A percentile compares a stretch with the other conserved stretches of the same genome.
Conservation (phyloP, 2,888 invertebrate species). For the Dilophus febrilis region DNA sequence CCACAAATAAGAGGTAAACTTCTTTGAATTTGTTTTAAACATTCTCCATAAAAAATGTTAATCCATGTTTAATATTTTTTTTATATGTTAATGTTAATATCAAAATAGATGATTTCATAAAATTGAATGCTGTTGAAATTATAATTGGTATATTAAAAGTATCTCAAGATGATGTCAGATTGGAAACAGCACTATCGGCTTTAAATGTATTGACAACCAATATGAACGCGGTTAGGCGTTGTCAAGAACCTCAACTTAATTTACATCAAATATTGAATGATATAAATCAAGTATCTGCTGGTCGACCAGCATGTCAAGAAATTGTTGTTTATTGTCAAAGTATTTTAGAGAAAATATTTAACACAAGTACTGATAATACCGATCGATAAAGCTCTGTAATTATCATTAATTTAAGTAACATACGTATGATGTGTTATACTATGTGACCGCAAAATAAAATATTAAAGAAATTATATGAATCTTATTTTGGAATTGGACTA, state of each 20-base stretch:
- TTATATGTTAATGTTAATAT: slow-evolving; percentile 1
- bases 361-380: slow-evolving; percentile 4
- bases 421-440: too few relatives aligned
- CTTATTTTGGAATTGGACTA: too few relatives aligned
- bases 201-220: slow-evolving; percentile 11
- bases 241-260: slow-evolving; percentile 4
- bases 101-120: slow-evolving; percentile 14
- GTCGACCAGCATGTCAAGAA: slow-evolving; percentile 7
- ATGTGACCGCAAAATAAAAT: too few relatives aligned
- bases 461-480: too few relatives aligned
- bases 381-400: slow-evolving; percentile 8
- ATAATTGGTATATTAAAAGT: slow-evolving; percentile 11
- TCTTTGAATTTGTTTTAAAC: not conserved
- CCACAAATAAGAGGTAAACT: slow-evolving; percentile 36
- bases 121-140: slow-evolving; percentile 11
- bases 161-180: slow-evolving; percentile 9
- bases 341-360: slow-evolving; percentile 3
- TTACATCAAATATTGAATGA: slow-evolving; percentile 6
- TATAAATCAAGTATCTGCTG: slow-evolving; percentile 3
- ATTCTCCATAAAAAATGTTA: too few relatives aligned
- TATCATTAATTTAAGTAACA: too few relatives aligned
- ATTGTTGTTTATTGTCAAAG: slow-evolving; percentile 6
- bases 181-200: slow-evolving; percentile 15
- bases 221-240: slow-evolving; percentile 8
- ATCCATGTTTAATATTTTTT: too few relatives aligned